Evolutionary conservation across 1,140 invertebrate species (phyloP).

Genomic region (Hyles euphorbiae): DNA sequence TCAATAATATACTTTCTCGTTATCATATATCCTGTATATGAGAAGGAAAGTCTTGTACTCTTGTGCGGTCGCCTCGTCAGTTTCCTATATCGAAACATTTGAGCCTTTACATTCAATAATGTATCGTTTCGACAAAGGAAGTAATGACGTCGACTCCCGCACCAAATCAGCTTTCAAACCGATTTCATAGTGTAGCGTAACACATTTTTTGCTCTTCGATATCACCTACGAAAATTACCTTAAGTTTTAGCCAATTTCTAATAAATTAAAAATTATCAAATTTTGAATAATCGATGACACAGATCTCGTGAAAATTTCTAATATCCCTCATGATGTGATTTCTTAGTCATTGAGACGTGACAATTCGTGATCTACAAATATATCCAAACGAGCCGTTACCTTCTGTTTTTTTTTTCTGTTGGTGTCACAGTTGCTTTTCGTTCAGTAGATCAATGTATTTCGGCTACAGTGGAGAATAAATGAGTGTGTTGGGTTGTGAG

Average conservation of each 20-base stretch:
- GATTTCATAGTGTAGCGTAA: constrained; percentile 32
- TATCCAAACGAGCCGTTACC: too few species aligned
- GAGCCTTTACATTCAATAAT: background rate
- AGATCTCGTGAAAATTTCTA: constrained; percentile 22
- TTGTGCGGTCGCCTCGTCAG: constrained; percentile 21
- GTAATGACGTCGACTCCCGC: constrained; percentile 6
- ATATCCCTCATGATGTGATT: constrained; percentile 3
- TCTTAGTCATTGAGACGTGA: constrained; percentile 2
- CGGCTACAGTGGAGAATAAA: too few species aligned
- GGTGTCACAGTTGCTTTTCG: too few species aligned
- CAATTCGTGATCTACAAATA: background rate
- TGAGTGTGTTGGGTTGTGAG: too few species aligned
- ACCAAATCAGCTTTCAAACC: constrained; percentile 27
- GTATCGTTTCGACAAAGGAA: constrained; percentile 4
- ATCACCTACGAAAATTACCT: constrained; percentile 46
- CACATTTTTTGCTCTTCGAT: constrained; percentile 30
- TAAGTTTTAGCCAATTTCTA: constrained; percentile 57
- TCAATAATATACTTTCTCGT: constrained; percentile 33
- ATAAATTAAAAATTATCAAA: constrained; percentile 41
- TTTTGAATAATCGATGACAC: constrained; percentile 41
- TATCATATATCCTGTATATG: constrained; percentile 61
- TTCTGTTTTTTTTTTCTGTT: too few species aligned
- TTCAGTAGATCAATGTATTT: too few species aligned
- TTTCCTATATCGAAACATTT: background rate
- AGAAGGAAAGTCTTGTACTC: constrained; percentile 39